Percentiles rank a stretch among this genome's conserved stretches.
Evolutionary conservation across 2,113 vertebrate species (phyloP).

Genomic region (Takifugu bimaculatus): DNA sequence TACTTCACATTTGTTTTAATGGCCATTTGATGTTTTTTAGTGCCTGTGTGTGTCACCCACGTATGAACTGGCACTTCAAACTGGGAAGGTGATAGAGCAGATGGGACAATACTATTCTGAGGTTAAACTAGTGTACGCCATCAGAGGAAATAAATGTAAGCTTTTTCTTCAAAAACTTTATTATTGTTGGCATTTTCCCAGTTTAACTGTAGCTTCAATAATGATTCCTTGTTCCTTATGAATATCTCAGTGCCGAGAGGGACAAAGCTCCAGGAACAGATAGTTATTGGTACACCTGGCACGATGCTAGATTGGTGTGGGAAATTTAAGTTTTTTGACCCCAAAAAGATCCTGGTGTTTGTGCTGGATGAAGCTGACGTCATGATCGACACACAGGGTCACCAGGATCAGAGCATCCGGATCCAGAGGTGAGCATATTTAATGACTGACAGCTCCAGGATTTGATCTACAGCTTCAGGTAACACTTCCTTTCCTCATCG

Average conservation of each 20-base stretch:
- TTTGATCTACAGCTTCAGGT: no score
- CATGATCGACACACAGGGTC: constrained; percentile 98
- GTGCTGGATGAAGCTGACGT: constrained; percentile 96
- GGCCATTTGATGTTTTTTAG: constrained; percentile 56
- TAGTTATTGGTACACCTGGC: constrained; percentile 95
- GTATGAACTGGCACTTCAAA: constrained; percentile 94
- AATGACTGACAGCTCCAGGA: not conserved
- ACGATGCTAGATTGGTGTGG: constrained; percentile 95
- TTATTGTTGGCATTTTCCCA: not conserved
- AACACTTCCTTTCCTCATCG: not conserved
- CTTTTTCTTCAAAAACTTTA: not conserved
- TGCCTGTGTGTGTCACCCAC: constrained; percentile 97
- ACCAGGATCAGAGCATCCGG: constrained; percentile 97
- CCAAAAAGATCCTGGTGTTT: constrained; percentile 94
- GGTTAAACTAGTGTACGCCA: constrained; percentile 88
- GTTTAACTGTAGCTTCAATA: not conserved
- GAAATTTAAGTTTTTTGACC: constrained; percentile 93
- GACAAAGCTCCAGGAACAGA: constrained; percentile 88
- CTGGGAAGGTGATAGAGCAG: constrained; percentile 96
- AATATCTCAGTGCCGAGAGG: constrained; percentile 84
- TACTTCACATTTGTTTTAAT: not conserved
- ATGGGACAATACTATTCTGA: constrained; percentile 93
- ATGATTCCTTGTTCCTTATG: constrained; percentile 7
- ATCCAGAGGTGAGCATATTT: constrained; percentile 85
- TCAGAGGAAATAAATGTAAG: constrained; percentile 96